phyloP scores from a whole-genome alignment of 2,888 invertebrate species.

The Drosophila aldrichi region DNA sequence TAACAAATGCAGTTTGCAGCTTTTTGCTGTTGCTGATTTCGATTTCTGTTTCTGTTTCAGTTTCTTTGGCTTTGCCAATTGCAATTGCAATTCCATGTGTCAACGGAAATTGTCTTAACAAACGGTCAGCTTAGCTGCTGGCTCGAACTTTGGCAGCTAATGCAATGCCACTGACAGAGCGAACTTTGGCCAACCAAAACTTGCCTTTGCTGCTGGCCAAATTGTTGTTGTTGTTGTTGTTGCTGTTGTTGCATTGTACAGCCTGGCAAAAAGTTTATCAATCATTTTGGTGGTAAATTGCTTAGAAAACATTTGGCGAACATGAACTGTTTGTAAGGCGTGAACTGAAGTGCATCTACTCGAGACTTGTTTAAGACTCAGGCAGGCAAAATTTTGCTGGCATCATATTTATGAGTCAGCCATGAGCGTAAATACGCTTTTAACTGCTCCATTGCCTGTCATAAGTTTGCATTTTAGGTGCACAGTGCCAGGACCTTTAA shows the following conservation, averaged over 20 bases:
- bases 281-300: slow-evolving; percentile 84
- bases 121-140: slow-evolving; percentile 46
- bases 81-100: slow-evolving; percentile 70
- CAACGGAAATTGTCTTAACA: slow-evolving; percentile 75
- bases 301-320: slow-evolving; percentile 79
- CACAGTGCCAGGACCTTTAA: slow-evolving; percentile 46
- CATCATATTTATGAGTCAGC: slow-evolving; percentile 30
- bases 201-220: slow-evolving; percentile 37
- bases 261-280: slow-evolving; percentile 80
- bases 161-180: slow-evolving; percentile 54
- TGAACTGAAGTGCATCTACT: slow-evolving; percentile 16
- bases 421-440: slow-evolving; percentile 22
- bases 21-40: slow-evolving; percentile 2
- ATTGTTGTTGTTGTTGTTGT: slow-evolving; percentile 28
- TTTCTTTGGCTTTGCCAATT: slow-evolving; percentile 48
- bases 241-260: slow-evolving; percentile 22
- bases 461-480: slow-evolving; percentile 36
- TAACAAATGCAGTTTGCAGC: slow-evolving; percentile 43
- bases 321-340: slow-evolving; percentile 47
- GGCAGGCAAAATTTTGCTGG: neutral
- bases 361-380: slow-evolving; percentile 5
- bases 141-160: slow-evolving; percentile 59
- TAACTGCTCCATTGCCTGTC: slow-evolving; percentile 44
- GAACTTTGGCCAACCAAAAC: slow-evolving; percentile 41
- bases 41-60: neutral